phyloP scores from a whole-genome alignment of 2,797 vertebrate species.

The Picus viridis region DNA sequence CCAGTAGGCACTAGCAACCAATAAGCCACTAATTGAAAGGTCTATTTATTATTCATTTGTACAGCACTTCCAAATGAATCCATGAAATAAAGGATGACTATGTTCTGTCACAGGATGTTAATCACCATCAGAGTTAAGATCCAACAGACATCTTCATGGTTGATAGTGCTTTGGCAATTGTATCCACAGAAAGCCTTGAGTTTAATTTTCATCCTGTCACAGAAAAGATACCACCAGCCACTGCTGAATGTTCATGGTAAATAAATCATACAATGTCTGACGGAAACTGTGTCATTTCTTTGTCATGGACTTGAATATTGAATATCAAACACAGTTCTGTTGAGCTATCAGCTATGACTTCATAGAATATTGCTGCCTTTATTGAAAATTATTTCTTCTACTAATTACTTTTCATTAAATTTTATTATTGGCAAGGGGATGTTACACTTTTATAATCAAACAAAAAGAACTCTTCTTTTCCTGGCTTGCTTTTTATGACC shows the following conservation, averaged over 20 bases:
- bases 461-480: constrained; percentile 5
- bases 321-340: constrained; percentile 18
- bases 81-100: neutral
- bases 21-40: neutral
- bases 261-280: constrained; percentile 34
- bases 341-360: constrained; percentile 8
- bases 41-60: constrained; percentile 30
- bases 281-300: constrained; percentile 47
- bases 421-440: constrained; percentile 18
- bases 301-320: neutral
- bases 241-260: neutral
- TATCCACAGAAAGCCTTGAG: neutral
- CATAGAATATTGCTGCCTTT: constrained; percentile 4
- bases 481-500: neutral
- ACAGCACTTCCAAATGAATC: neutral
- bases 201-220: constrained; percentile 24
- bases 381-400: constrained; percentile 39
- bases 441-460: constrained; percentile 1
- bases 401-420: constrained; percentile 53
- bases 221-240: constrained; percentile 34
- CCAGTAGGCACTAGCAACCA: neutral
- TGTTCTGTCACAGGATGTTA: neutral
- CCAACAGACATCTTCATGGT: neutral
- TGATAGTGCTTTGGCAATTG: neutral
- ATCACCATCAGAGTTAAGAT: neutral